Evolutionary conservation across 2,888 invertebrate species (phyloP).

Genomic region (Drosophila flavopinicola): DNA sequence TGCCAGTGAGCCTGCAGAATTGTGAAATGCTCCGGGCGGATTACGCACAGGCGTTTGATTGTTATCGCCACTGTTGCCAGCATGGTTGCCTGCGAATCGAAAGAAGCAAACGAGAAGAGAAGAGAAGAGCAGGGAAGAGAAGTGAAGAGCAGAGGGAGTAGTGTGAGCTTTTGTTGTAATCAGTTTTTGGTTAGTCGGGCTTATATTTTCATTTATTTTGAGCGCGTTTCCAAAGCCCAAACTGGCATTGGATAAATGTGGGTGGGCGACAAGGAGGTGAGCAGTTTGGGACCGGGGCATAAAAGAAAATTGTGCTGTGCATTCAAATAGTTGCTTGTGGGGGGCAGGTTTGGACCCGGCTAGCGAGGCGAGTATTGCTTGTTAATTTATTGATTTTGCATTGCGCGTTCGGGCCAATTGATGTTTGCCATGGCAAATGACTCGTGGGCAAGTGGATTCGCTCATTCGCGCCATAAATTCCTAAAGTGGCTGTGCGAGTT

Average conservation of each 20-base stretch:
- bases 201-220: conserved; percentile 78
- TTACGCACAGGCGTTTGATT: conserved; percentile 84
- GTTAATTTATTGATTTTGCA: conserved; percentile 48
- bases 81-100: conserved; percentile 67
- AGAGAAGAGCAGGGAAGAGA: conserved; percentile 1
- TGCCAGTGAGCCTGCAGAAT: conserved; percentile 83
- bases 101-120: conserved; percentile 12
- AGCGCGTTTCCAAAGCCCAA: conserved; percentile 57
- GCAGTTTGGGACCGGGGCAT: conserved; percentile 29
- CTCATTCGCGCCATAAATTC: conserved; percentile 7
- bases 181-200: conserved; percentile 76
- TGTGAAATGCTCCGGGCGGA: conserved; percentile 85
- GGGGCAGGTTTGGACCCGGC: no score
- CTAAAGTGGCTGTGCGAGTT: conserved; percentile 10
- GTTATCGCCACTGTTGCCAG: conserved; percentile 81
- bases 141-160: conserved; percentile 3
- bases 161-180: conserved; percentile 59
- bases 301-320: conserved; percentile 65
- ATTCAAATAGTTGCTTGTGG: conserved; percentile 59
- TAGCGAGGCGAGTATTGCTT: conserved; percentile 13
- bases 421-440: conserved; percentile 19
- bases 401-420: conserved; percentile 30
- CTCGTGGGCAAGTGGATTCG: background rate
- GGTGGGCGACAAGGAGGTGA: background rate
- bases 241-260: conserved; percentile 54